Evolutionary conservation across 2,888 invertebrate species (phyloP).

Genomic region (Drosophila sordidapex): DNA sequence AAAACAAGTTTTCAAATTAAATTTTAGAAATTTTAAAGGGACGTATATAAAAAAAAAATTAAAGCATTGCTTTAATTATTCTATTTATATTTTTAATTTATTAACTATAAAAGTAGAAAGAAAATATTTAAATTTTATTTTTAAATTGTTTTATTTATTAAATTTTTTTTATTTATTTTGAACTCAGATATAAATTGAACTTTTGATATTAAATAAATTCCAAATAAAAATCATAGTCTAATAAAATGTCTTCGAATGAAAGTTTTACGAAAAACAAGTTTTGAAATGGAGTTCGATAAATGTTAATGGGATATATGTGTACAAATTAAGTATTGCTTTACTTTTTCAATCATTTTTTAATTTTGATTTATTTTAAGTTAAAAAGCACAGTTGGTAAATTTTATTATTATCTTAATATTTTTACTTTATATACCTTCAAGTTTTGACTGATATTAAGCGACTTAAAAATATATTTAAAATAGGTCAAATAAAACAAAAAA

Average conservation of each 20-base stretch:
- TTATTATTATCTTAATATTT: not conserved
- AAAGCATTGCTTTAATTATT: too few relatives aligned
- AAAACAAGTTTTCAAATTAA: conserved; percentile 1
- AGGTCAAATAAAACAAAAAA: too few relatives aligned
- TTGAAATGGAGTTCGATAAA: not conserved
- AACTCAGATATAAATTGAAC: too few relatives aligned
- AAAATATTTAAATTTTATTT: too few relatives aligned
- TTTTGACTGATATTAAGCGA: too few relatives aligned
- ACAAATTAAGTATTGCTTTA: not conserved
- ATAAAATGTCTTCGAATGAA: not conserved
- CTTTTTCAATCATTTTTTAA: not conserved
- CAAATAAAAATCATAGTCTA: not conserved
- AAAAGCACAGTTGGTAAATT: not conserved
- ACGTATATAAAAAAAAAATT: not conserved
- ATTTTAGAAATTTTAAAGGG: conserved; percentile 4
- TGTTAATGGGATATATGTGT: not conserved
- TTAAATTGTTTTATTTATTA: not conserved
- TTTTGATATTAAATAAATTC: not conserved
- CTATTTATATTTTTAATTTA: not conserved
- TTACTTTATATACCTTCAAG: not conserved
- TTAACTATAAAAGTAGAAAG: not conserved
- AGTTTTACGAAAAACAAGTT: not conserved
- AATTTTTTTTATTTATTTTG: too few relatives aligned
- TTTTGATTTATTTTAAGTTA: not conserved
- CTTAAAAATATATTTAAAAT: too few relatives aligned